Conservation (phyloP, 2,888 invertebrate species). For the Mallateleia sp. region DNA sequence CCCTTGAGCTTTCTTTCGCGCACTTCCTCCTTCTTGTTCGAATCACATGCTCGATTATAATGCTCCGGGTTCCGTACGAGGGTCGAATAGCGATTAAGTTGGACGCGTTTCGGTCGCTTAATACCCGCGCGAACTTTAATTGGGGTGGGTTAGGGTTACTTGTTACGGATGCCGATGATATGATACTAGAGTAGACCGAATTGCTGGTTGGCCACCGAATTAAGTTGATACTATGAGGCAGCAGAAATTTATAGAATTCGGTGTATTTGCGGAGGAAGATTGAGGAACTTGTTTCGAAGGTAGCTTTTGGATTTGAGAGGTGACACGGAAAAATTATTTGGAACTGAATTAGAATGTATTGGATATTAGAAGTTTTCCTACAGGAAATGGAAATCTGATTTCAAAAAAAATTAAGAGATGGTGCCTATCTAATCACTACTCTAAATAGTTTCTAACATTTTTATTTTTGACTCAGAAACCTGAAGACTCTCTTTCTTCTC, state of each 20-base stretch:
- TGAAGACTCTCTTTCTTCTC: too few species aligned
- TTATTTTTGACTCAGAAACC: too few species aligned
- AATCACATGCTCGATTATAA: conserved; percentile 71
- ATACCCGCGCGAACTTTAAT: conserved; percentile 63
- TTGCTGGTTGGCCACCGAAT: conserved; percentile 31
- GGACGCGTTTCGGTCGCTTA: conserved; percentile 70
- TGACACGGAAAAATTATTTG: too few species aligned
- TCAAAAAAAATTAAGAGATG: too few species aligned
- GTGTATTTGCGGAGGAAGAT: too few species aligned
- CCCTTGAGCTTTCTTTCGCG: conserved; percentile 60
- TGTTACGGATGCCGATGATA: conserved; percentile 56
- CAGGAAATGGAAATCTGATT: too few species aligned
- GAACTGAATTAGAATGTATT: too few species aligned
- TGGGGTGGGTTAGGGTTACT: conserved; percentile 71
- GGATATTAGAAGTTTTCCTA: too few species aligned
- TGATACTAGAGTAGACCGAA: conserved; percentile 53
- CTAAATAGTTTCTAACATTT: too few species aligned
- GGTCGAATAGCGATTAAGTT: conserved; percentile 71
- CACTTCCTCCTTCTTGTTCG: conserved; percentile 62
- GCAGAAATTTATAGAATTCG: conserved; percentile 19
- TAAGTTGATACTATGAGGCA: conserved; percentile 38
- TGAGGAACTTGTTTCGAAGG: too few species aligned
- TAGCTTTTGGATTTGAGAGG: too few species aligned
- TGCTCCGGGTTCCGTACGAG: conserved; percentile 57
- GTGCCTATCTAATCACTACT: too few species aligned